A percentile compares a stretch with the other conserved stretches of the same genome.
These are phyloP conservation scores for Miniopterus natalensis DNA, from an alignment of 2,113 vertebrate species.

Conservation along the genomic window DNA sequence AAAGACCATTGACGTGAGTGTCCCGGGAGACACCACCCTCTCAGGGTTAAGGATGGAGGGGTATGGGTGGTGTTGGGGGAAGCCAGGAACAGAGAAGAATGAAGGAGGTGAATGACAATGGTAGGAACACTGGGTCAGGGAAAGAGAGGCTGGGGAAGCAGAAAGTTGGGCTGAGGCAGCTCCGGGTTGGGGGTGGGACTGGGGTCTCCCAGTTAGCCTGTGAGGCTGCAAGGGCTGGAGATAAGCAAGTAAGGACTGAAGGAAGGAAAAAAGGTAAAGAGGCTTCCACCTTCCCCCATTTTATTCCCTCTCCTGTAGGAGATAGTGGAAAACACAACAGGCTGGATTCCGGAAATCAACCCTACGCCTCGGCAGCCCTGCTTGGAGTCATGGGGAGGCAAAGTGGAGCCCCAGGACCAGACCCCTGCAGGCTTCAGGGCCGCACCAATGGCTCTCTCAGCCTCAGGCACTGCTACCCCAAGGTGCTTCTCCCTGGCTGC, in stretches of 20 bases:
- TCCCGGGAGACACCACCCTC: accelerated
- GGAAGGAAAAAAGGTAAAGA: accelerated
- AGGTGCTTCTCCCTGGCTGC: not conserved
- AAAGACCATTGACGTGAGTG: conserved; percentile 82
- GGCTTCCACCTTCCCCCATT: not conserved
- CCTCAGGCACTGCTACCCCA: not conserved
- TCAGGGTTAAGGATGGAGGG: accelerated
- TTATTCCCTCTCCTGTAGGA: conserved; percentile 68
- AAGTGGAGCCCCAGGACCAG: conserved; percentile 51
- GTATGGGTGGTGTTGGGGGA: accelerated
- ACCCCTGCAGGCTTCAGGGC: conserved; percentile 51
- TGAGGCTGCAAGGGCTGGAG: not conserved
- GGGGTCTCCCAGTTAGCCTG: not conserved
- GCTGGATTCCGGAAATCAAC: conserved; percentile 79
- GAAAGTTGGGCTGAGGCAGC: not conserved
- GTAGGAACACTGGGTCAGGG: accelerated
- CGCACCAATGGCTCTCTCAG: accelerated
- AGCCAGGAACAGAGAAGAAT: too few species aligned
- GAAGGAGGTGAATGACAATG: accelerated
- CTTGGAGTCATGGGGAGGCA: conserved; percentile 56
- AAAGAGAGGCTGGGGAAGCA: not conserved
- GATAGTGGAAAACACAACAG: conserved; percentile 78
- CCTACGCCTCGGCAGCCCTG: conserved; percentile 40
- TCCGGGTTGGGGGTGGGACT: not conserved
- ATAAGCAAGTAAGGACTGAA: not conserved